Evolutionary conservation across 2,113 vertebrate species (phyloP).

Genomic region (Lanius ludovicianus): DNA sequence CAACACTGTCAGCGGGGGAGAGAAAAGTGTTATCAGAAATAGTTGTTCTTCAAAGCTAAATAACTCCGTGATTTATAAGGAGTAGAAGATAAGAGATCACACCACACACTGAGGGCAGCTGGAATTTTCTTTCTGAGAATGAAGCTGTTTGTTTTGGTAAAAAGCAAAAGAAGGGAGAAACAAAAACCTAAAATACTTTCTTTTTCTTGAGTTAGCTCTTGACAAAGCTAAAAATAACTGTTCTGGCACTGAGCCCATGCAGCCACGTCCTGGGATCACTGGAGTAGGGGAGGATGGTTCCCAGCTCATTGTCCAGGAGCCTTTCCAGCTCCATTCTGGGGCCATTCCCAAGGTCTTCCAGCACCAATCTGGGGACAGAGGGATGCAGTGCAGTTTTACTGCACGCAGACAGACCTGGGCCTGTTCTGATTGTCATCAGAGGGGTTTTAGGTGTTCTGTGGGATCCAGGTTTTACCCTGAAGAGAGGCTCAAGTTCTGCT

Average conservation of each 20-base stretch:
- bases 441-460: not conserved
- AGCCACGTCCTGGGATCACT: rapidly evolving
- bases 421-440: not conserved
- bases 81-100: constrained; percentile 36
- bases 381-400: not conserved
- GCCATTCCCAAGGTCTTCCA: not conserved
- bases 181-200: not conserved
- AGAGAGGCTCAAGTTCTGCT: not conserved
- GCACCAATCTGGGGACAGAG: not conserved
- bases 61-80: not conserved
- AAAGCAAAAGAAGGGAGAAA: not conserved
- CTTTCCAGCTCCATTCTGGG: not conserved
- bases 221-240: constrained; percentile 1
- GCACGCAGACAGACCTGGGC: not conserved
- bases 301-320: not conserved
- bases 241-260: not conserved
- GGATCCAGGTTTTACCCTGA: not conserved
- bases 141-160: constrained; percentile 50
- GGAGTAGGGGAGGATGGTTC: not conserved
- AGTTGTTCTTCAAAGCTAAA: constrained; percentile 45
- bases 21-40: constrained; percentile 18
- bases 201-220: not conserved
- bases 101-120: not conserved
- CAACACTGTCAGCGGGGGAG: constrained; percentile 45
- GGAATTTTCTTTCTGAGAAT: not conserved